A percentile compares a stretch with the other conserved stretches of the same genome.
phyloP scores from a whole-genome alignment of 1,140 invertebrate genomes.

The Drosophila triauraria region DNA sequence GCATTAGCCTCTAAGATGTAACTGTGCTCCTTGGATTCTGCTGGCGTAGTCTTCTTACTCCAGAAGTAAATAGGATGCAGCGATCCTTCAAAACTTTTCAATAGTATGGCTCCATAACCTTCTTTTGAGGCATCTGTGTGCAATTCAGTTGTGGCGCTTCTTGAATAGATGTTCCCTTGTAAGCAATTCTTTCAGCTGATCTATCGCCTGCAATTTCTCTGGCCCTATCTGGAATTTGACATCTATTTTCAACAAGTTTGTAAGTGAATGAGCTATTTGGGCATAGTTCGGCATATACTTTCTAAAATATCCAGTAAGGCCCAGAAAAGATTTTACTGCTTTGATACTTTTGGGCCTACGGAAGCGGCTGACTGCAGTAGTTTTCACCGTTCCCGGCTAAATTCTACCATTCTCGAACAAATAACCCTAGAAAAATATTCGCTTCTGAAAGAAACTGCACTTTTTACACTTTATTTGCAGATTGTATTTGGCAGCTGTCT shows the following conservation, averaged over 20 bases:
- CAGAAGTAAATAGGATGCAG: slow-evolving; percentile 2
- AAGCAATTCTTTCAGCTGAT: background rate
- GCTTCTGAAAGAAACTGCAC: too few species aligned
- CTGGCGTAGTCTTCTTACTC: background rate
- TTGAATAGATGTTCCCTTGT: slow-evolving; percentile 1
- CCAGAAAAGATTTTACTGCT: background rate
- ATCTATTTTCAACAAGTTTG: too few species aligned
- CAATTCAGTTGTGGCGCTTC: background rate
- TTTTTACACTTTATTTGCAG: background rate
- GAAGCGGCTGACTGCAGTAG: background rate
- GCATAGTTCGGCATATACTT: too few species aligned
- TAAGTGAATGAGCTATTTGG: too few species aligned
- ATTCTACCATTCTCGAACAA: background rate
- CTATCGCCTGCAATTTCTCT: background rate
- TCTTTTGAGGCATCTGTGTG: slow-evolving; percentile 3
- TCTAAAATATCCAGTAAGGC: too few species aligned
- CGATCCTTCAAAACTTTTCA: background rate
- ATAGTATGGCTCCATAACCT: background rate
- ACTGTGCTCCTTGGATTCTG: slow-evolving; percentile 4
- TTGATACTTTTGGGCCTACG: background rate
- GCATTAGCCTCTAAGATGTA: slow-evolving; percentile 4
- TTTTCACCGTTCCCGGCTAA: background rate
- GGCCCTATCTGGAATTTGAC: too few species aligned
- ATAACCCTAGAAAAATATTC: background rate
- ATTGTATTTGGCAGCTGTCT: too few species aligned